Base-by-base conservation (phyloP, 2,888 invertebrate genomes). In the Anarsia innoxiella region DNA sequence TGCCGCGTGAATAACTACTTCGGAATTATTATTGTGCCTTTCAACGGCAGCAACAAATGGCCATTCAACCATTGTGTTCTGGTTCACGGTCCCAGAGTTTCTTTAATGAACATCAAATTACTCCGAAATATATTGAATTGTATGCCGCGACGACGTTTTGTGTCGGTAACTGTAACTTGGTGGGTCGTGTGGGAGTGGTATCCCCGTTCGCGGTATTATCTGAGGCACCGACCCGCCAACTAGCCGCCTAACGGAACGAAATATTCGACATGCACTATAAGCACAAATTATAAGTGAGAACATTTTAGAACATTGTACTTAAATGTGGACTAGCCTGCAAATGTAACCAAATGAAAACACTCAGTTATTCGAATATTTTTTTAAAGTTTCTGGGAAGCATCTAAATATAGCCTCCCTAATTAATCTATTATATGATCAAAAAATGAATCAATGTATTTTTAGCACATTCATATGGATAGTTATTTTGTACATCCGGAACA, bases 31-130 rank as follows among this genome's bases (percentile, higher is more conserved):
- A 73, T 79, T 70, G 71, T 72, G 71, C 70, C 77, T 83, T 82
- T 82, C 83, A 80, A 78, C 82, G 64, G 72, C 75, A 63, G 61
- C 78, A 70, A 77, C 76, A 82, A 83, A 82, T 82, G 82, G 79
- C 78, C 72, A 84, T 83, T 84, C 83, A 84, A 71, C 82, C 83
- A 83, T 84, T 84, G 82, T 84, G 74, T 80, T 80, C 77, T 78
- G 77, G 80, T 83, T 83, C 83, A 83, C 82, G 84, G 83, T 83
- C 79, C 70, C 80, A 76, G 75, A 72, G 76, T 72, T 79, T 76
- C 83, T 83, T 72, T 84, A 84, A 84, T 83, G 84, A 83, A 83
- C 84, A 76, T 77, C 80, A 83, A 84, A 83, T 84, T 83, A 80
- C 79, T 70, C 72, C 61, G 72, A 80, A 83, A 80, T 79, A 80